Conservation (phyloP, 2,888 invertebrate genomes). For the Metopia argyrocephala region DNA sequence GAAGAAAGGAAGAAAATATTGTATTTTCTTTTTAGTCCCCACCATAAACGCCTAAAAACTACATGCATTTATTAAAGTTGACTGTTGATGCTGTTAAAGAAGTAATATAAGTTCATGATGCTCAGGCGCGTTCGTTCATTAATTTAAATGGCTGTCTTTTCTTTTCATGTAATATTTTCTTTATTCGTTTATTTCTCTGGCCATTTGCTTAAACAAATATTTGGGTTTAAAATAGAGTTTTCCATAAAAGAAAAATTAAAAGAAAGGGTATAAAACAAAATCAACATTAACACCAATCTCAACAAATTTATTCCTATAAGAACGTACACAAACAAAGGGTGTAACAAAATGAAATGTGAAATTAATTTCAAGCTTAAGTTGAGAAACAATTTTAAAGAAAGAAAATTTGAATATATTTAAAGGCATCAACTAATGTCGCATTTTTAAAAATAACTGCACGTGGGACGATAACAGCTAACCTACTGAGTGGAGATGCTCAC, state of each 20-base stretch:
- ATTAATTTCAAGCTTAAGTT: no score
- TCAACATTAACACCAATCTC: background rate
- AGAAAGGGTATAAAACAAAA: background rate
- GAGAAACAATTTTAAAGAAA: no score
- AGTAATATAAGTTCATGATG: background rate
- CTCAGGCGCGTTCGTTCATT: background rate
- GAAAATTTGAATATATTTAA: no score
- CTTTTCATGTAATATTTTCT: constrained; percentile 9
- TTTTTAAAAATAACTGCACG: no score
- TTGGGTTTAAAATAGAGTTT: constrained; percentile 17
- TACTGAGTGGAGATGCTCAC: no score
- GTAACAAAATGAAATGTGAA: constrained; percentile 26
- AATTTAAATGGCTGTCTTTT: constrained; percentile 15
- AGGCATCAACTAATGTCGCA: no score
- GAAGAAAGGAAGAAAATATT: no score
- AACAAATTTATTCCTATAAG: background rate
- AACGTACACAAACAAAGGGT: background rate
- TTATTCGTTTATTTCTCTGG: background rate
- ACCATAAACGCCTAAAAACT: no score
- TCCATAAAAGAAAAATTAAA: constrained; percentile 15
- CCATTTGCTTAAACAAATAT: constrained; percentile 44
- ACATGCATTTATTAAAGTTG: background rate
- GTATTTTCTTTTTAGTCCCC: no score
- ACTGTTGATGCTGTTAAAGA: background rate
- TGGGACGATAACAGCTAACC: no score